phyloP scores from a whole-genome alignment of 1,140 invertebrate genomes.

The Oppia nitens region DNA sequence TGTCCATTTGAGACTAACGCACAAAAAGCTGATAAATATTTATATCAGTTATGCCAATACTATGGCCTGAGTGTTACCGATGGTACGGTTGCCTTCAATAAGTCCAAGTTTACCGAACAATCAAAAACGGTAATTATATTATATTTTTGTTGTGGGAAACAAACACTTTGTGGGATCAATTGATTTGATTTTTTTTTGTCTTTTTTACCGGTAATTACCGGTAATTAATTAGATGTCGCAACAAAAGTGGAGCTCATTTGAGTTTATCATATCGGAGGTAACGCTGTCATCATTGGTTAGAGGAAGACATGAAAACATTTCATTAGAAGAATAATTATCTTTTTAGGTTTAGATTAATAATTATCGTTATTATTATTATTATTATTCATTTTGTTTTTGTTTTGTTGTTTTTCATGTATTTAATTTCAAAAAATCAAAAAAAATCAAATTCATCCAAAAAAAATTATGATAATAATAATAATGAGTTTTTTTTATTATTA shows the following conservation, averaged over 20 bases:
- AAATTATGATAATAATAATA: too few relatives aligned
- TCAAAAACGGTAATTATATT: background rate
- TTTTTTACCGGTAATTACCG: too few relatives aligned
- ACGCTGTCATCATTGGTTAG: background rate
- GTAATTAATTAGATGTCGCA: too few relatives aligned
- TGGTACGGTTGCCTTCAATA: background rate
- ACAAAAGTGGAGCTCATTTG: background rate
- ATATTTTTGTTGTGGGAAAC: background rate
- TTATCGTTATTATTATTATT: background rate
- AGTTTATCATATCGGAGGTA: background rate
- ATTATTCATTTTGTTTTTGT: background rate
- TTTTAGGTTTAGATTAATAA: background rate
- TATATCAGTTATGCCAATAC: background rate
- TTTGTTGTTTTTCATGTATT: background rate
- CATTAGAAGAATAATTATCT: background rate
- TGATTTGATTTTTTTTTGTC: background rate
- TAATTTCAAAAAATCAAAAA: too few relatives aligned
- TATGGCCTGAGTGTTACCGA: background rate
- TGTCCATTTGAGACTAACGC: background rate
- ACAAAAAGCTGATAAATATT: background rate
- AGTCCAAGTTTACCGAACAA: background rate
- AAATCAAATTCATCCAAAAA: too few relatives aligned
- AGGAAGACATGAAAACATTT: background rate
- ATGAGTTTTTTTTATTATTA: too few relatives aligned
- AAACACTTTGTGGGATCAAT: background rate